Evolutionary conservation across 2,113 vertebrate species (phyloP), one percentile per base, ranked within the genome.

Genomic region (Atractosteus spatula): DNA sequence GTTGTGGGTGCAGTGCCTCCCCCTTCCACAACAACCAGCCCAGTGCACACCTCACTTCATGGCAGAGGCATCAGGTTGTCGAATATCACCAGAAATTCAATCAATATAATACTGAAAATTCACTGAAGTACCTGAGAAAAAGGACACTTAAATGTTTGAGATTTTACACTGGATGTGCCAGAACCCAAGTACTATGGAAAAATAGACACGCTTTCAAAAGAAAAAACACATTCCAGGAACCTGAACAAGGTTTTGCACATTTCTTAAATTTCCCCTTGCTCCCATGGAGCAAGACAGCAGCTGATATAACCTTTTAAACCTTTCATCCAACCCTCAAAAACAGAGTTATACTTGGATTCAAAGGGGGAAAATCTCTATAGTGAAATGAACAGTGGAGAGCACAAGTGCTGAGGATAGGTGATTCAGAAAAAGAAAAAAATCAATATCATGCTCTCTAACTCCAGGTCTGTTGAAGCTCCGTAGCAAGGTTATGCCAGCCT

Each of bases 81-180:
- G 71, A 78, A 84, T 84, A 79, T 79, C 86, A 88, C 81, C 82
- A 81, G 77, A 81, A 84, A 86, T 75, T 76, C 79, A 77, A 51
- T 51, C 47, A 10, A 51, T 51, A 51, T 7, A 51, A 51, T 5
- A 3, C 47, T 51, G 47, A 51, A 51, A 51, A 51, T 51, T 5
- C 1, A 51, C 10, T 7, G 47, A 10, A 51, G 47, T 51, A 51
- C 47, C 10, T 51, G 5, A 51, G 47, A 51, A 7, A 10, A 51
- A 51, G 47, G 47, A 51, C 1, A 51, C 47, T 51, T 7, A 5
- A 51, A 10, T 51, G 5, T 10, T 7, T 51, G 5, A 51, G 2
- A 5, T 51, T 51, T 51, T 51, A 10, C 47, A 51, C 5, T 51
- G 47, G 5, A 10, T 51, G 1, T 7, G 5, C 47, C 10, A 7